These are phyloP conservation scores for Deroptyus accipitrinus DNA, from an alignment of 2,113 vertebrate genomes.

Conservation along the genomic window DNA sequence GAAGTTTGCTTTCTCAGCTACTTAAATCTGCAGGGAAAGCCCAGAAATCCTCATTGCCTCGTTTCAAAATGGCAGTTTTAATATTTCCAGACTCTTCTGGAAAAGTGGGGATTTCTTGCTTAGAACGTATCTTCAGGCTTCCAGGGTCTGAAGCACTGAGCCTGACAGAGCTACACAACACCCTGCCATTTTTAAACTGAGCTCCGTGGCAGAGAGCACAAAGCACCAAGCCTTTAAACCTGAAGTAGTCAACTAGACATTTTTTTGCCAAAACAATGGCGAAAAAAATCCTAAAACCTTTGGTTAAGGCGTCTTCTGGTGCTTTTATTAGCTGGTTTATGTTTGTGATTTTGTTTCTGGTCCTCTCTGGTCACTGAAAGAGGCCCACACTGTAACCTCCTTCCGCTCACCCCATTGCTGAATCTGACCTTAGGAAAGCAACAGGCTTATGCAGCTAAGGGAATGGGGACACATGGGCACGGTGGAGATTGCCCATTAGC, in stretches of 20 bases:
- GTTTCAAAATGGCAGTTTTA: not conserved
- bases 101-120: not conserved
- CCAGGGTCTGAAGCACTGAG: not conserved
- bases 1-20: not conserved
- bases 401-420: not conserved
- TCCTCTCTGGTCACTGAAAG: not conserved
- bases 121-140: not conserved
- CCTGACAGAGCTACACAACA: not conserved
- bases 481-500: not conserved
- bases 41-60: not conserved
- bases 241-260: not conserved
- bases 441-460: fast-evolving
- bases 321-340: not conserved
- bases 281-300: not conserved
- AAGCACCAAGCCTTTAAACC: not conserved
- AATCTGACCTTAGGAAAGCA: not conserved
- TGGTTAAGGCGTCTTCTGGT: not conserved
- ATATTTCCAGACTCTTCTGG: not conserved
- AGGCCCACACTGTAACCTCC: not conserved
- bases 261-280: not conserved
- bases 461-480: not conserved
- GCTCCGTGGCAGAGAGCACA: not conserved
- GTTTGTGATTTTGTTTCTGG: not conserved
- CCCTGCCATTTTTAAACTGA: not conserved
- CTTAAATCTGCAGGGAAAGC: not conserved